phyloP scores from a whole-genome alignment of 2,113 vertebrate species.

The Tragelaphus buxtoni region DNA sequence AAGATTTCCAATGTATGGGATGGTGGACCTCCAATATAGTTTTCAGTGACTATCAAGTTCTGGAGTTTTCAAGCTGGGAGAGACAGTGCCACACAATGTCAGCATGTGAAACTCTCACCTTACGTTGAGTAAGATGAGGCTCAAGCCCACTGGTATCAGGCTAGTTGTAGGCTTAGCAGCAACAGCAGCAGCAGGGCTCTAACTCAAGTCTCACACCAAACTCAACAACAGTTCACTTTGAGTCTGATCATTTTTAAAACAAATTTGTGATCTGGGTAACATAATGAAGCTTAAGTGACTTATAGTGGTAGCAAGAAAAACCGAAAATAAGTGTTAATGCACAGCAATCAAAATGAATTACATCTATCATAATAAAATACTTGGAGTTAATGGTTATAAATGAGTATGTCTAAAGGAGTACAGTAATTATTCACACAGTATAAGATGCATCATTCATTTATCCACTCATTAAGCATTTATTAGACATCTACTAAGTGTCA shows the following conservation, averaged over 20 bases:
- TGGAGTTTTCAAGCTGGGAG: not conserved
- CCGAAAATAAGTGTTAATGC: constrained; percentile 37
- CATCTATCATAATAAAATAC: not conserved
- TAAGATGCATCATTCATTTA: not conserved
- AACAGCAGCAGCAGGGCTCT: not conserved
- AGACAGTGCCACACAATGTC: not conserved
- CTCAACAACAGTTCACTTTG: not conserved
- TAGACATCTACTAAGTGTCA: not conserved
- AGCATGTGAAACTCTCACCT: not conserved
- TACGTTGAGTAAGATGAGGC: not conserved
- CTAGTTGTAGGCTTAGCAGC: not conserved
- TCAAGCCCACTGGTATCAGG: not conserved
- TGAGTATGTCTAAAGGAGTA: constrained; percentile 15
- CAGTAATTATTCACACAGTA: not conserved
- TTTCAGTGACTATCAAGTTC: not conserved
- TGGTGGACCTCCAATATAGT: not conserved
- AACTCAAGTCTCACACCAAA: not conserved
- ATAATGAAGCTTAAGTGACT: constrained; percentile 22
- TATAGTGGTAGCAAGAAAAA: not conserved
- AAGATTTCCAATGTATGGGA: not conserved
- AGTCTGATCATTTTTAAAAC: not conserved
- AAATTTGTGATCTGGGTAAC: not conserved
- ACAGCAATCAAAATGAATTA: not conserved
- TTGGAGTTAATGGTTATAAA: constrained; percentile 30
- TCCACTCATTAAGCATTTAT: not conserved